A percentile compares a stretch with the other conserved stretches of the same genome.
These are phyloP conservation scores for Hetaerina americana DNA, from an alignment of 1,140 invertebrate genomes.

Conservation along the genomic window DNA sequence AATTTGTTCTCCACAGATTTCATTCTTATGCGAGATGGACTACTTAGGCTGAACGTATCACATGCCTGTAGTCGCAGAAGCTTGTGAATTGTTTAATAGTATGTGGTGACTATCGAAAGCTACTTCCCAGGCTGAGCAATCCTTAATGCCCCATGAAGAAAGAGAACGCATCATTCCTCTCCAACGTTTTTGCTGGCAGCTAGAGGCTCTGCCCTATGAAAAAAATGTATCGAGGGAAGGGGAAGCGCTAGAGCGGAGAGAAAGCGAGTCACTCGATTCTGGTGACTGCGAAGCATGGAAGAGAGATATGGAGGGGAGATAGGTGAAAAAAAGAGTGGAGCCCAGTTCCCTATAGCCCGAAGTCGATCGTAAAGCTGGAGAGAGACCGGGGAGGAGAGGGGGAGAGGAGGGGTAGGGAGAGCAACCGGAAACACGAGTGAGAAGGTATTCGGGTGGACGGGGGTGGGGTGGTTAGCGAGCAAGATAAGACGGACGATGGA, in stretches of 20 bases:
- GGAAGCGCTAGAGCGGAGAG: neutral
- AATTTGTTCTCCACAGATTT: too few relatives aligned
- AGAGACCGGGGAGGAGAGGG: neutral
- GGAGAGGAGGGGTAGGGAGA: neutral
- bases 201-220: too few relatives aligned
- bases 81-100: too few relatives aligned
- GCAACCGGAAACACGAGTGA: neutral
- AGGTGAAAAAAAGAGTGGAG: neutral
- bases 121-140: too few relatives aligned
- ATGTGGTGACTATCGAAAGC: too few relatives aligned
- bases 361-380: neutral
- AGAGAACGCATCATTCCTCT: too few relatives aligned
- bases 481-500: neutral
- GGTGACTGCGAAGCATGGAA: neutral
- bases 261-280: neutral
- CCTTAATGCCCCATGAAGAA: too few relatives aligned
- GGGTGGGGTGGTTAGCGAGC: neutral
- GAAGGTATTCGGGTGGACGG: neutral
- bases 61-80: too few relatives aligned
- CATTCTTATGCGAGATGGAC: too few relatives aligned
- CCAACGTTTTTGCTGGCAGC: too few relatives aligned
- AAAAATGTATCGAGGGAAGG: too few relatives aligned
- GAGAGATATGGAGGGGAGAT: neutral
- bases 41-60: too few relatives aligned
- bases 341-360: neutral